A percentile compares a stretch with the other conserved stretches of the same genome.
These are phyloP conservation scores for Celastrina argiolus DNA, from an alignment of 2,888 invertebrate species.

Conservation along the genomic window DNA sequence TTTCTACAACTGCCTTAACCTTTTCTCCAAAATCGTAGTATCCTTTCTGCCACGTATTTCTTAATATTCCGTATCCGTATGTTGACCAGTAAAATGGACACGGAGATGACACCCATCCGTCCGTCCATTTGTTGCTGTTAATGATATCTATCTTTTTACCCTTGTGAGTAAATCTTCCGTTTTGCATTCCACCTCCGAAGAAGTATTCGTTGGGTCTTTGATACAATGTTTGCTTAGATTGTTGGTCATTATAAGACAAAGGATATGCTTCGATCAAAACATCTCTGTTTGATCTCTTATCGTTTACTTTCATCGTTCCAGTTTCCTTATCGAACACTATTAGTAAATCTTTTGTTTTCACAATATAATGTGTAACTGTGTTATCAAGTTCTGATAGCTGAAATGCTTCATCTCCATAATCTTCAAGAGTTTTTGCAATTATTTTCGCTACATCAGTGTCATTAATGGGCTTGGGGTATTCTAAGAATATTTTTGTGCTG, in stretches of 20 bases:
- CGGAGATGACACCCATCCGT: slow-evolving; percentile 64
- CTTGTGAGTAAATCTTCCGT: slow-evolving; percentile 66
- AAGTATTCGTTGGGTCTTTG: slow-evolving; percentile 56
- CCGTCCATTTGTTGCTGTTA: slow-evolving; percentile 61
- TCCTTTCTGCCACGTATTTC: slow-evolving; percentile 67
- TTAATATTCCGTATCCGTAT: slow-evolving; percentile 59
- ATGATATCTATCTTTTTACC: slow-evolving; percentile 54
- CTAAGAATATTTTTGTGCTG: slow-evolving; percentile 51
- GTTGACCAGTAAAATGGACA: slow-evolving; percentile 69
- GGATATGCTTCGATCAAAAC: slow-evolving; percentile 52
- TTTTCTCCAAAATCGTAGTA: slow-evolving; percentile 57
- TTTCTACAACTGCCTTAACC: slow-evolving; percentile 39
- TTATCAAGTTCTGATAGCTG: slow-evolving; percentile 46
- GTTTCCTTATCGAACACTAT: slow-evolving; percentile 54
- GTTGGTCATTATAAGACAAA: slow-evolving; percentile 45
- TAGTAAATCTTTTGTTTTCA: slow-evolving; percentile 52
- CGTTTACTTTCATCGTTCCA: slow-evolving; percentile 52
- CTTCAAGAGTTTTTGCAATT: slow-evolving; percentile 46
- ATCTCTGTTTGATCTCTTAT: slow-evolving; percentile 50
- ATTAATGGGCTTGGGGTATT: slow-evolving; percentile 58
- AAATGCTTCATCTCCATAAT: slow-evolving; percentile 53
- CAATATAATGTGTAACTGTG: slow-evolving; percentile 41
- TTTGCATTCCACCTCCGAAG: slow-evolving; percentile 71
- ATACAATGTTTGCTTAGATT: slow-evolving; percentile 47
- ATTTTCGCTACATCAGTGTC: slow-evolving; percentile 56